phyloP scores from a whole-genome alignment of 2,797 vertebrate species.

The Crenichthys baileyi region DNA sequence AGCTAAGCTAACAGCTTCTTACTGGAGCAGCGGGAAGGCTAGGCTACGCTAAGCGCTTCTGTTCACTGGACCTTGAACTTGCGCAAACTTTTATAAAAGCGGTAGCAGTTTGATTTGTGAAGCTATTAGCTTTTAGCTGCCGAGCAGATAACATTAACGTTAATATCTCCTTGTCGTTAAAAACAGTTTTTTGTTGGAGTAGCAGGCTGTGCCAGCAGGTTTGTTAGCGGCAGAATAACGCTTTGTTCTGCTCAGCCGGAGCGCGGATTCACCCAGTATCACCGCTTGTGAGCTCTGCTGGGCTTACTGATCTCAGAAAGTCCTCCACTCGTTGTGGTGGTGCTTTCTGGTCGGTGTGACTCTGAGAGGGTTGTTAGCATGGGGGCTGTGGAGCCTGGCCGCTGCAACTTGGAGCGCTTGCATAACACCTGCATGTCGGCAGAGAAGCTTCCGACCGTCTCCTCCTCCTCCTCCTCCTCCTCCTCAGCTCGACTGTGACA shows the following conservation, averaged over 20 bases:
- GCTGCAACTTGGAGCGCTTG: constrained; percentile 72
- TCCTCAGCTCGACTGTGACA: constrained; percentile 53
- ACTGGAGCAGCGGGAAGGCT: constrained; percentile 2
- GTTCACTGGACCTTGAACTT: constrained; percentile 4
- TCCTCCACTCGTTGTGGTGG: not conserved
- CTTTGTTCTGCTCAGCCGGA: not conserved
- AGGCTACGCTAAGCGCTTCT: constrained; percentile 26
- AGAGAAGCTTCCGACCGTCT: constrained; percentile 51
- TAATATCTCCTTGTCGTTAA: not conserved
- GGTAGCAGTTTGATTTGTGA: accelerated
- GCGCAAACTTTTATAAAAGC: constrained; percentile 20
- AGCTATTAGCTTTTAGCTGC: accelerated
- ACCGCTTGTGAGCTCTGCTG: not conserved
- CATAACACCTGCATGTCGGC: constrained; percentile 68
- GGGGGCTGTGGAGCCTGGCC: constrained; percentile 70
- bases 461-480: constrained; percentile 40
- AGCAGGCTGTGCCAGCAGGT: not conserved
- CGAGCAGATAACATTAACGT: not conserved
- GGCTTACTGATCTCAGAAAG: not conserved
- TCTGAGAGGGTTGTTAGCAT: constrained; percentile 52
- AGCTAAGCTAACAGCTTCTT: not conserved
- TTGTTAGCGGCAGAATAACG: not conserved
- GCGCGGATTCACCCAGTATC: not conserved
- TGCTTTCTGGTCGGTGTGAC: not conserved
- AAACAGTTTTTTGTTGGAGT: not conserved